Percentiles rank a stretch among this genome's conserved stretches.
Evolutionary conservation across 2,888 invertebrate species (phyloP).

Genomic region (Catocala fraxini): DNA sequence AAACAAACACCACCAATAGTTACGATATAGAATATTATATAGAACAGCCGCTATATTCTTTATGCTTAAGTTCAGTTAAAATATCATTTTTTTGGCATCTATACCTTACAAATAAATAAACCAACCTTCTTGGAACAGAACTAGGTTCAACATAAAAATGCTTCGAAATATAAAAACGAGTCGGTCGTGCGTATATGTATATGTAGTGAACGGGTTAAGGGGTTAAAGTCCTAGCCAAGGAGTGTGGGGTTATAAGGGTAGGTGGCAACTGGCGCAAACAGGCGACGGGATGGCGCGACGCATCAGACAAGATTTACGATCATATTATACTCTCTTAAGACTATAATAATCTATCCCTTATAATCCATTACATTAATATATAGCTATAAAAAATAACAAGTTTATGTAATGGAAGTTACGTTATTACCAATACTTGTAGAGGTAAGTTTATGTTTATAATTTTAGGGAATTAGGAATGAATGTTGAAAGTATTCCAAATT

Average conservation of each 20-base stretch:
- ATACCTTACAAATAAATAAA: too few relatives aligned
- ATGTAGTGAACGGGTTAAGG: conserved; percentile 18
- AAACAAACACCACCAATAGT: too few relatives aligned
- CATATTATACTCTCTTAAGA: conserved; percentile 23
- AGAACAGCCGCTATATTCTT: too few relatives aligned
- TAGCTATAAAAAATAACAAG: background rate
- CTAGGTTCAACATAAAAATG: background rate
- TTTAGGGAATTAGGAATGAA: too few relatives aligned
- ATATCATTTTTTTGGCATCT: too few relatives aligned
- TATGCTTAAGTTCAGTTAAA: too few relatives aligned
- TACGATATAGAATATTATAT: too few relatives aligned
- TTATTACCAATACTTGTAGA: too few relatives aligned
- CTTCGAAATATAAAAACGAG: background rate
- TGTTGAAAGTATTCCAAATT: too few relatives aligned
- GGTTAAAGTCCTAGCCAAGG: conserved; percentile 15
- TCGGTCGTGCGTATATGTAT: background rate
- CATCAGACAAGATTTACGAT: conserved; percentile 22
- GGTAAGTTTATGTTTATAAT: too few relatives aligned
- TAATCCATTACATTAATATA: background rate
- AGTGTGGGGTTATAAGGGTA: conserved; percentile 10
- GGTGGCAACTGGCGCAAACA: conserved; percentile 15
- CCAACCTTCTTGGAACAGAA: too few relatives aligned
- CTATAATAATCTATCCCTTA: conserved; percentile 6
- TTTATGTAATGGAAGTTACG: too few relatives aligned
- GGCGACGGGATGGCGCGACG: conserved; percentile 44